Conservation (phyloP, 2,888 invertebrate genomes). For the Glomeris marginata region DNA sequence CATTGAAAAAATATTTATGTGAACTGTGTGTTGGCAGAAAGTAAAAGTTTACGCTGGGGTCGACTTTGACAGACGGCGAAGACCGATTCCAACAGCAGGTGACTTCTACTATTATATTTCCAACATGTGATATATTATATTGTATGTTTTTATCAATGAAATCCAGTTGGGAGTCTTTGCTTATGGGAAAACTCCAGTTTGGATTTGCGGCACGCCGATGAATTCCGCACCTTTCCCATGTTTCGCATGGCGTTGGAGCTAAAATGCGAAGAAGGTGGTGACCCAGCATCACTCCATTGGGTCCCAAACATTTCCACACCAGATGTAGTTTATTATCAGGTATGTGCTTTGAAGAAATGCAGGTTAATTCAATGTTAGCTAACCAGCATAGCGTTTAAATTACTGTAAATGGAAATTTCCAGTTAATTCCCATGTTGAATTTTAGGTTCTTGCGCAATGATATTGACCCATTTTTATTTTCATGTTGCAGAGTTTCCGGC, state of each 20-base stretch:
- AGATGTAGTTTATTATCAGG: conserved; percentile 57
- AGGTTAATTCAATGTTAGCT: not conserved
- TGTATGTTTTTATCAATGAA: conserved; percentile 1
- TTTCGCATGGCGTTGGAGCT: conserved; percentile 62
- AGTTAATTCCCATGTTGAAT: not conserved
- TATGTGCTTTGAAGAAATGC: conserved; percentile 16
- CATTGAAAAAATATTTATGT: not conserved
- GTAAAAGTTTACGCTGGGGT: conserved; percentile 37
- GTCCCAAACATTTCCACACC: conserved; percentile 84
- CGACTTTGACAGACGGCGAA: conserved; percentile 63
- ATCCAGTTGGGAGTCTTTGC: conserved; percentile 61
- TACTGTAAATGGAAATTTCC: not conserved
- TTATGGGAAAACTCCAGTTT: conserved; percentile 47
- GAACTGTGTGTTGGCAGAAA: conserved; percentile 14
- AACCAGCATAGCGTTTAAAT: not conserved
- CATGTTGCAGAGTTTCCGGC: conserved; percentile 63
- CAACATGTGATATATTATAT: not conserved
- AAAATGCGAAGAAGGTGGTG: conserved; percentile 49
- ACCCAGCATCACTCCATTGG: conserved; percentile 55
- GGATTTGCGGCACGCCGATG: conserved; percentile 63
- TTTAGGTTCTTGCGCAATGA: not conserved
- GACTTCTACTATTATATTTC: no score
- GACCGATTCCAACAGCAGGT: conserved; percentile 62
- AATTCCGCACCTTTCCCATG: conserved; percentile 60
- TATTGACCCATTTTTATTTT: not conserved